Base-by-base conservation (phyloP, 2,113 vertebrate genomes). In the Cochlearius cochlearius region DNA sequence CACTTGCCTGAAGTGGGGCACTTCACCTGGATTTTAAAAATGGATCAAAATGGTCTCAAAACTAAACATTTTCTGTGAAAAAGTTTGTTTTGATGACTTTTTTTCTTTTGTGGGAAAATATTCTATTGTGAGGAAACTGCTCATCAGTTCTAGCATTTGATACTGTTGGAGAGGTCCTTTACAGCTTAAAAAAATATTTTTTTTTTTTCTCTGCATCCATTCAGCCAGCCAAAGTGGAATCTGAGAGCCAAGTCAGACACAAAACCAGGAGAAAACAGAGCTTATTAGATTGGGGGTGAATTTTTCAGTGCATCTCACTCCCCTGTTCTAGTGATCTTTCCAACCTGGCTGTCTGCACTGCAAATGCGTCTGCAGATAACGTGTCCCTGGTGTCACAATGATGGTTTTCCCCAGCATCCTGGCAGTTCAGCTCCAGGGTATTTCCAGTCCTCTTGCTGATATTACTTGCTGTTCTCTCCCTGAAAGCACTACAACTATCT, bases 401-500 rank as follows among this genome's bases (percentile, higher is more conserved):
- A 5, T 30, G 32, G 27, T 88, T 41, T 59, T 93, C n/a, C 75
- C 34, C 78, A 19, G 62, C 13, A 41, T 62, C 63, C 63, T 36
- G 53, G n/a, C 2, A 1, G 17, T 17, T 76, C 75, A 50, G n/a
- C 52, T 55, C n/a, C 0, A 2, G 79, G 62, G 59, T 15, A 60
- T 80, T 92, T 93, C 92, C 90, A 96, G n/a, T 60, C 50, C 68
- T 86, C 50, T 36, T 36, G 53, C 63, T 86, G 87, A 43, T 74
- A 43, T 32, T 36, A 3, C 32, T 60, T 41, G 64, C 59, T 80
- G 47, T 49, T 96, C 49, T 78, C 39, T 85, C 64, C 86, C 86
- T 38, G 58, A 76, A 88, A 58, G 45, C 29, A 36, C 45, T 75
- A 36, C 52, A 77, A 6, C 12, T 21, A 30, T 41, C 52, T 88